Evolutionary conservation across 2,797 vertebrate species (phyloP).

Genomic region (Coilia nasus): DNA sequence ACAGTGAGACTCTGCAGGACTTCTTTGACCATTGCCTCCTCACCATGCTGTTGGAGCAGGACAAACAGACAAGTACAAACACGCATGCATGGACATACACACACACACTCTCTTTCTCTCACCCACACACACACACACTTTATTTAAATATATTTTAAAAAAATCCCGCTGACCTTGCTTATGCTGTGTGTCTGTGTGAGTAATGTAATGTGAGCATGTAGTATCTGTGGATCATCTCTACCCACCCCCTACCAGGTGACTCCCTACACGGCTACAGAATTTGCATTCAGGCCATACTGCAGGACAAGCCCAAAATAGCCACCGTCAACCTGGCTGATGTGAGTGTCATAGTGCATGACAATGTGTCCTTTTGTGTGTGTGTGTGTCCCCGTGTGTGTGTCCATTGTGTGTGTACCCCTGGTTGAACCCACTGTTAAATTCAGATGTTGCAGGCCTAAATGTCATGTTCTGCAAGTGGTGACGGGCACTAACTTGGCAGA

Average conservation of each 20-base stretch:
- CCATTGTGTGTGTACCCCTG: background rate
- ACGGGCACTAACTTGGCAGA: too few relatives aligned
- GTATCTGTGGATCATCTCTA: background rate
- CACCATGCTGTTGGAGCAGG: constrained; percentile 91
- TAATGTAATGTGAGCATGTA: background rate
- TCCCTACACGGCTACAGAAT: constrained; percentile 93
- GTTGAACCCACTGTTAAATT: too few relatives aligned
- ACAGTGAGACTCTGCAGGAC: constrained; percentile 77
- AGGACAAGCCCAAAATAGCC: constrained; percentile 88
- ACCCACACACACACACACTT: background rate
- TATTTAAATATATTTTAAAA: background rate
- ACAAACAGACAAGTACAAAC: constrained; percentile 80
- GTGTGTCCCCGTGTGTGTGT: background rate
- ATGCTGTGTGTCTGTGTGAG: background rate
- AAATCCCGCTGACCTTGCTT: background rate
- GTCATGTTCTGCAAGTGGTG: too few relatives aligned
- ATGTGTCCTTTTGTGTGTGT: background rate
- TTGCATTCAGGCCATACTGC: constrained; percentile 91
- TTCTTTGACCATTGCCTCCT: constrained; percentile 93
- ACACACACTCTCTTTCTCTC: background rate
- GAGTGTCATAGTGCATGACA: constrained; percentile 52
- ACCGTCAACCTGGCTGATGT: constrained; percentile 86
- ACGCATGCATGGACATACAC: background rate
- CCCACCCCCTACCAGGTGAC: constrained; percentile 74
- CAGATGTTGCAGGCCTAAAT: too few relatives aligned